Percentiles rank a stretch among this genome's conserved stretches.
Evolutionary conservation across 2,113 vertebrate species (phyloP).

Genomic region (zebrafish (Danio rerio)): DNA sequence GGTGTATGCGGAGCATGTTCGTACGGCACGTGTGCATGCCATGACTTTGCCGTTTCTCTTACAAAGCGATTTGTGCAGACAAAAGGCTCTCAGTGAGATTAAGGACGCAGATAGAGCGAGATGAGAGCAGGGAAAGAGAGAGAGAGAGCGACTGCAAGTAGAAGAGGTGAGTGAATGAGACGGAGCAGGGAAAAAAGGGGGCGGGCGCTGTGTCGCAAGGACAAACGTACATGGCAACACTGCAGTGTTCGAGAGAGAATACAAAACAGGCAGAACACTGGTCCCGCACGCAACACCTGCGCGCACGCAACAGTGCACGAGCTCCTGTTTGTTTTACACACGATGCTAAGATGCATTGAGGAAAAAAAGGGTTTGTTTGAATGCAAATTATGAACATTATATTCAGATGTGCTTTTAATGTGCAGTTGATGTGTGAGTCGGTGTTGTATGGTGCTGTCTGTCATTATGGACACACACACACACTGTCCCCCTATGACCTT

Average conservation of each 20-base stretch:
- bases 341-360: background rate
- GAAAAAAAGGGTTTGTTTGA: too few relatives aligned
- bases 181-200: conserved; percentile 32
- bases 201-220: conserved; percentile 63
- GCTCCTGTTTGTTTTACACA: conserved; percentile 12
- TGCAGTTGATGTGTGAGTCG: background rate
- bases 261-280: conserved; percentile 61
- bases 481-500: conserved; percentile 48
- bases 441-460: background rate
- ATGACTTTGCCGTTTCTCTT: conserved; percentile 43
- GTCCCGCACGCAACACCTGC: background rate
- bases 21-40: background rate
- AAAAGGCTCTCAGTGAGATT: conserved; percentile 50
- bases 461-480: conserved; percentile 25
- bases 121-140: conserved; percentile 15
- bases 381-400: too few relatives aligned
- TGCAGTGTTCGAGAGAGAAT: conserved; percentile 69
- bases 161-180: conserved; percentile 48
- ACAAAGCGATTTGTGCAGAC: conserved; percentile 48
- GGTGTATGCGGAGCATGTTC: background rate
- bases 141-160: conserved; percentile 35
- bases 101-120: conserved; percentile 45
- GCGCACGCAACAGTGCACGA: conserved; percentile 43
- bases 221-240: conserved; percentile 63
- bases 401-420: background rate